These are phyloP conservation scores for Rhinophrynus dorsalis DNA, from an alignment of 2,797 vertebrate species.

Conservation along the genomic window DNA sequence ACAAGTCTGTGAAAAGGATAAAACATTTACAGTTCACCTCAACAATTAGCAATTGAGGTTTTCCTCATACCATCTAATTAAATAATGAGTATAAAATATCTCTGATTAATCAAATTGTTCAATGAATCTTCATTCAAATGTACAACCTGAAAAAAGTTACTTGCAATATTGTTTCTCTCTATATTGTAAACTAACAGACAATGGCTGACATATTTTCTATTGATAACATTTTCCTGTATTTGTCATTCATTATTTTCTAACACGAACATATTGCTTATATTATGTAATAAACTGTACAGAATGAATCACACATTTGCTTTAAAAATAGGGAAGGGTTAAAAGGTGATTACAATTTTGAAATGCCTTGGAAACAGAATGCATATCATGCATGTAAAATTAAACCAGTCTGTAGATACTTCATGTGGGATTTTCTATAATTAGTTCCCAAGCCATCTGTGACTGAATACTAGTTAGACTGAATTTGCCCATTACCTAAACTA, in stretches of 20 bases:
- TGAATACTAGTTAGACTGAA: slow-evolving; percentile 11
- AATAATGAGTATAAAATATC: too few relatives aligned
- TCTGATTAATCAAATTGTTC: too few relatives aligned
- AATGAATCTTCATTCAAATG: too few relatives aligned
- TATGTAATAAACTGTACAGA: slow-evolving; percentile 10
- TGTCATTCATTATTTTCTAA: background rate
- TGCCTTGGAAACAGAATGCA: slow-evolving; percentile 30
- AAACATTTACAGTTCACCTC: too few relatives aligned
- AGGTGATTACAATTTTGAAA: slow-evolving; percentile 22
- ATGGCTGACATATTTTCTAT: too few relatives aligned
- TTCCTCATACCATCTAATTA: too few relatives aligned
- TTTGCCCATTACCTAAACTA: slow-evolving; percentile 17
- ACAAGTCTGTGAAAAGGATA: too few relatives aligned
- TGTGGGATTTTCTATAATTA: slow-evolving; percentile 44
- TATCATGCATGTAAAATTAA: slow-evolving; percentile 40
- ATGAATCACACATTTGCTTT: slow-evolving; percentile 30
- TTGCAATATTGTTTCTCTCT: too few relatives aligned
- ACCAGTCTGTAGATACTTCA: slow-evolving; percentile 38
- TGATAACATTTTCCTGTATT: too few relatives aligned
- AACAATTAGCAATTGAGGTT: too few relatives aligned
- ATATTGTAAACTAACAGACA: too few relatives aligned
- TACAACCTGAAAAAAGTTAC: too few relatives aligned
- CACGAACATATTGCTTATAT: background rate
- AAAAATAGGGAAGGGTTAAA: slow-evolving; percentile 19
- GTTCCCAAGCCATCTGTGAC: slow-evolving; percentile 38